Base-by-base conservation (phyloP, 2,113 vertebrate species). In the Festucalex cinctus region DNA sequence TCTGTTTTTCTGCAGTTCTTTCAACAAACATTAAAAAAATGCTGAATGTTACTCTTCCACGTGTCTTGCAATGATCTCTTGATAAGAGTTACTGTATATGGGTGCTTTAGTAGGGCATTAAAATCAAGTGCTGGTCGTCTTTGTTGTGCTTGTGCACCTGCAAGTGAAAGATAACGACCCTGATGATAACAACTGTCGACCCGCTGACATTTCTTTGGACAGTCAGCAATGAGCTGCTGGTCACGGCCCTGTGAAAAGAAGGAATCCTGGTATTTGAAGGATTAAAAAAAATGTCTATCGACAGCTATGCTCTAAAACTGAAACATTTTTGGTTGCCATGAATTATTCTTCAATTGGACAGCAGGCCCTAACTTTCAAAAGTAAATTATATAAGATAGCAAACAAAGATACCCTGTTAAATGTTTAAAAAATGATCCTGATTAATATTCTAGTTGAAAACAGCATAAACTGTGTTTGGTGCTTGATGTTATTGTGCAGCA, bases 161-260 rank as follows among this genome's bases (percentile, higher is more conserved):
- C 83, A 80, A 71, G 63, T 63, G 63, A 46, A 83, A 89, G 88
- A 91, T 91, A 91, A 91, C 88, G 69, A 63, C 71, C 63, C 62
- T 49, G 75, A 81, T 73, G 87, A 90, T 90, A 90, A 89, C 78
- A 86, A 83, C 79, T 86, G 88, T 83, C 83, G 73, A 73, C 79
- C 79, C 78, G 63, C 81, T 86, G 89, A 89, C 86, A 91, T 88
- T 91, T 85, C 82, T 88, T 76, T 84, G 86, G 85, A 91, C 84
- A 78, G 41, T 87, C 75, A 62, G 82, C 83, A 80, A 78, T 75
- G 73, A 83, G 74, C 75, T 78, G 75, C 53, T 79, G 66, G 83
- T 68, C 77, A 69, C 76, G 72, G 63, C 56, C 68, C 62, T 65
- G 57, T 46, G 8, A 78, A 84, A 70, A 78, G 43, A 77, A 46